Evolutionary conservation across 53 echinoderm and acorn worm genomes (phyloP).

Genomic region (Zoroaster sp.): DNA sequence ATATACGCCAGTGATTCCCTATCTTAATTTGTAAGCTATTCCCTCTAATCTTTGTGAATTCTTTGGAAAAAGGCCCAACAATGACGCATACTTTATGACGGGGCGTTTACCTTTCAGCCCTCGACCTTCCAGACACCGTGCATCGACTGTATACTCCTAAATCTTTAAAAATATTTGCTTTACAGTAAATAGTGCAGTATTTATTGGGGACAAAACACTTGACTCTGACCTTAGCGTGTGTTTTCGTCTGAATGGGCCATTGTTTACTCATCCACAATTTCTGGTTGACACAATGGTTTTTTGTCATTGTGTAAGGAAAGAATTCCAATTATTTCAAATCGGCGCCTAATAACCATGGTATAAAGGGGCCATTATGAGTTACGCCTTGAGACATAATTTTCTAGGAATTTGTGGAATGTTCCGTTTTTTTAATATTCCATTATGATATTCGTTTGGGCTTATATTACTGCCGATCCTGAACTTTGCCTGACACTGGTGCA

Average conservation of each 20-base stretch:
- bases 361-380: not conserved
- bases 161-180: not conserved
- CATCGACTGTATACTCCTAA: not conserved
- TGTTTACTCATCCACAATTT: not conserved
- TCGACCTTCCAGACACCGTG: not conserved
- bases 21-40: too few species aligned
- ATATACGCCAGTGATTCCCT: too few species aligned
- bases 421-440: not conserved
- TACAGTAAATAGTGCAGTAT: not conserved
- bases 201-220: not conserved
- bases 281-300: not conserved
- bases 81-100: not conserved
- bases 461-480: not conserved
- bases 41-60: too few species aligned
- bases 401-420: slow-evolving; percentile 18
- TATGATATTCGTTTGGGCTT: not conserved
- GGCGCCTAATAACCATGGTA: slow-evolving; percentile 10
- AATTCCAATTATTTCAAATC: not conserved
- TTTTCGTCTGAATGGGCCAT: not conserved
- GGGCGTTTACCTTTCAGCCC: not conserved
- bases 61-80: not conserved
- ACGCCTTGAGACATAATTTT: not conserved
- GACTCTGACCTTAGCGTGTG: not conserved
- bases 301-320: not conserved
- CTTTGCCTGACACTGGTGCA: not conserved